These are phyloP conservation scores for Odontesthes bonariensis DNA, from an alignment of 2,113 vertebrate species.

Conservation along the genomic window DNA sequence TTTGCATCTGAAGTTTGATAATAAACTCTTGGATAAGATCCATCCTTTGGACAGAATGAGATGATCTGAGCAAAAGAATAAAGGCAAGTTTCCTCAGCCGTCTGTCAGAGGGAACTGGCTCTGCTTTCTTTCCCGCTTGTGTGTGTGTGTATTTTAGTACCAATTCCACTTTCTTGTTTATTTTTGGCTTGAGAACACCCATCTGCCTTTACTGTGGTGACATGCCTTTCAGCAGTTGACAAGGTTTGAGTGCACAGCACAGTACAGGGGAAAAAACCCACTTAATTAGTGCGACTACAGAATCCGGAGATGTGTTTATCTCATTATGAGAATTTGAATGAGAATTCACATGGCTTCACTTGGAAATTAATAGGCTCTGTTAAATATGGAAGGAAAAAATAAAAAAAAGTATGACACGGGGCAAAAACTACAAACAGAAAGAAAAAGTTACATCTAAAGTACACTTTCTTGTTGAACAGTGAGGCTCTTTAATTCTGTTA, in stretches of 20 bases:
- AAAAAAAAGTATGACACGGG: constrained; percentile 4
- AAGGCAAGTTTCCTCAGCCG: constrained; percentile 60
- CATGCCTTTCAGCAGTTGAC: constrained; percentile 63
- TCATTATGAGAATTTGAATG: constrained; percentile 57
- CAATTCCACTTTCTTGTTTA: constrained; percentile 47
- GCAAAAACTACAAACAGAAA: constrained; percentile 1
- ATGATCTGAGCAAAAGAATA: constrained; percentile 56
- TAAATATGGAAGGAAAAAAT: constrained; percentile 16
- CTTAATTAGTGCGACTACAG: constrained; percentile 77
- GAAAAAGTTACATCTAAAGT: constrained; percentile 15
- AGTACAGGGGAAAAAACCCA: constrained; percentile 47
- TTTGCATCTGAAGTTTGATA: constrained; percentile 74
- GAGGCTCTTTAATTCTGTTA: neutral
- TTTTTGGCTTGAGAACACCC: constrained; percentile 65
- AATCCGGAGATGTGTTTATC: constrained; percentile 62
- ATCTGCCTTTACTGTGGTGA: constrained; percentile 78
- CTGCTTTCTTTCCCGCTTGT: constrained; percentile 40
- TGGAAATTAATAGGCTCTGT: constrained; percentile 10
- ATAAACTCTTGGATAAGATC: constrained; percentile 70
- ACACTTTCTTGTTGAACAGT: constrained; percentile 18
- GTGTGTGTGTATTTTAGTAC: constrained; percentile 33
- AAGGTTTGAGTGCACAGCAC: constrained; percentile 56
- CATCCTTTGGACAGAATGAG: constrained; percentile 61
- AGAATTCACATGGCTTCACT: constrained; percentile 62
- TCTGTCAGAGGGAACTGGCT: constrained; percentile 67